Conservation (phyloP, 1,140 invertebrate genomes). For the Piezodorus guildinii region DNA sequence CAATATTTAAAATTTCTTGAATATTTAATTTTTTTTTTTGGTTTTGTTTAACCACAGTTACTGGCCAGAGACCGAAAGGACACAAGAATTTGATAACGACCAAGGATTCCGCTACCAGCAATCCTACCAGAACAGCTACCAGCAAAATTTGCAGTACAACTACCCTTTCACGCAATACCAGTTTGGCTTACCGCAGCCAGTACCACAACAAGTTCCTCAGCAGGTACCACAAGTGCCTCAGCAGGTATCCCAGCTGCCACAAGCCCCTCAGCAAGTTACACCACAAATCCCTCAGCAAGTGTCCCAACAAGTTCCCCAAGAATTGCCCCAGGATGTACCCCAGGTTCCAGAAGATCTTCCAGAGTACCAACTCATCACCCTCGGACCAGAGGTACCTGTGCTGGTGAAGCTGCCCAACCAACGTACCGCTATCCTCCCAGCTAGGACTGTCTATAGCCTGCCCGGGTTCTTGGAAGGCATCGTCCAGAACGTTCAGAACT, state of each 20-base stretch:
- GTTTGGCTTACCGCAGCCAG: not conserved
- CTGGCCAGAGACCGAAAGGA: not conserved
- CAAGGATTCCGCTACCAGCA: not conserved
- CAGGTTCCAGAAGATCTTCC: not conserved
- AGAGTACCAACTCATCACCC: conserved; percentile 6
- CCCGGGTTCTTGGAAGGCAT: conserved; percentile 30
- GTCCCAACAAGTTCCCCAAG: not conserved
- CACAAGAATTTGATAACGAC: not conserved
- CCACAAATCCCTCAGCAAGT: not conserved
- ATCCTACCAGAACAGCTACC: conserved; percentile 1
- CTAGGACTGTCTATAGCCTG: conserved; percentile 25
- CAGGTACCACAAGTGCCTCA: not conserved
- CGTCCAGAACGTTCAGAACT: conserved; percentile 31
- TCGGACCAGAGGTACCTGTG: conserved; percentile 14
- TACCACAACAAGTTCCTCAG: not conserved
- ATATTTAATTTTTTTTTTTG: too few species aligned
- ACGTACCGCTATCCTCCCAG: conserved; percentile 22
- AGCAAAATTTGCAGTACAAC: not conserved
- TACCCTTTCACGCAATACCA: not conserved
- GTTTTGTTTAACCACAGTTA: not conserved
- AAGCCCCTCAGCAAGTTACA: not conserved
- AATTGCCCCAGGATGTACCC: not conserved
- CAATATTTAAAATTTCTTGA: too few species aligned
- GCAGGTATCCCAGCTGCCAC: not conserved
- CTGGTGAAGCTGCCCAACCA: conserved; percentile 11